These are phyloP conservation scores for Rhabdophis nuchalis DNA, from an alignment of 2,797 vertebrate genomes.

Conservation along the genomic window DNA sequence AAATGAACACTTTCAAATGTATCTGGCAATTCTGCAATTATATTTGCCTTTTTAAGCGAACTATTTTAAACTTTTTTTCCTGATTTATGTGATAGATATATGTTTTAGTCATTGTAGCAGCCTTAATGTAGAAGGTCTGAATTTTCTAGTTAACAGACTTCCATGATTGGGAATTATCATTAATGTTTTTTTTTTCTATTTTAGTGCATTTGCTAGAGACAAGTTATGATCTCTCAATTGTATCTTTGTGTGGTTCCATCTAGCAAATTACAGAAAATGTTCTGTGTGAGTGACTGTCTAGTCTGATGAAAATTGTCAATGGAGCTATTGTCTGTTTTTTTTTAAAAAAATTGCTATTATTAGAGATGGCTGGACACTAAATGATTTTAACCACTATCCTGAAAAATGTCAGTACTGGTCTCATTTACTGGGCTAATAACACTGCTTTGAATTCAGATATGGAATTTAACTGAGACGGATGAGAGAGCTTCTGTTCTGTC, in stretches of 20 bases:
- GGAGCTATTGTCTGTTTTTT: slow-evolving; percentile 68
- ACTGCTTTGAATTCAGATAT: slow-evolving; percentile 67
- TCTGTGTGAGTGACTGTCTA: slow-evolving; percentile 75
- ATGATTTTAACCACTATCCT: slow-evolving; percentile 72
- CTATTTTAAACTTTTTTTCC: neutral
- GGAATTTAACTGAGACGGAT: slow-evolving; percentile 63
- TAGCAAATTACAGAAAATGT: slow-evolving; percentile 73
- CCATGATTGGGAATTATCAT: slow-evolving; percentile 58
- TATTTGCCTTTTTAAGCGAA: slow-evolving; percentile 11
- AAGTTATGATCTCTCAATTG: slow-evolving; percentile 70
- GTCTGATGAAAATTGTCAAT: slow-evolving; percentile 71
- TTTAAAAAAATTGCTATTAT: slow-evolving; percentile 71
- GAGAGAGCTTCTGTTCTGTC: slow-evolving; percentile 55
- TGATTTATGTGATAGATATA: neutral
- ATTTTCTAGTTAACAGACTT: slow-evolving; percentile 10
- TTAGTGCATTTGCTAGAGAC: slow-evolving; percentile 68
- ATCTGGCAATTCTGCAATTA: neutral
- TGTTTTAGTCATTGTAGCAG: slow-evolving; percentile 30
- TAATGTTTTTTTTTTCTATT: neutral
- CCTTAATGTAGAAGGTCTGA: slow-evolving; percentile 15
- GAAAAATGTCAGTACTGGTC: slow-evolving; percentile 71
- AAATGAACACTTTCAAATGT: neutral
- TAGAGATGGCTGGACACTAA: slow-evolving; percentile 72
- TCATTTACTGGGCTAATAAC: slow-evolving; percentile 59
- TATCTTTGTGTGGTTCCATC: slow-evolving; percentile 73